Percentiles rank a stretch among this genome's conserved stretches.
Evolutionary conservation across 2,797 vertebrate species (phyloP).

Genomic region (Spinus pinus): DNA sequence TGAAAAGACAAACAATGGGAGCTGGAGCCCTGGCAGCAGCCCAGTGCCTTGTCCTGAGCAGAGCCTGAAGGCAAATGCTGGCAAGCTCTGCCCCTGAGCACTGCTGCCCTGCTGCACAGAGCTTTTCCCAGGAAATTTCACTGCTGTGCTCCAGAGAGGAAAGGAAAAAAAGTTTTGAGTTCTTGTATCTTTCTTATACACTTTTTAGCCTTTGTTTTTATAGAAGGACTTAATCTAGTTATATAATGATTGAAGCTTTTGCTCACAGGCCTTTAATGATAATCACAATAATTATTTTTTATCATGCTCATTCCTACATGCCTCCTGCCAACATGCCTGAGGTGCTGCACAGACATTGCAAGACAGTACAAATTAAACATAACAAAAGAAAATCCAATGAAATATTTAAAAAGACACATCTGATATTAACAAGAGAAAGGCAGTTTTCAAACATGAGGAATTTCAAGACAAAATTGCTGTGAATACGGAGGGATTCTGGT

Average conservation of each 20-base stretch:
- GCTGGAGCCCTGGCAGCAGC: not conserved
- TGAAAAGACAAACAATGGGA: not conserved
- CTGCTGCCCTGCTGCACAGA: not conserved
- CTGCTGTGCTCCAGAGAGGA: not conserved
- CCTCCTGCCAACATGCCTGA: not conserved
- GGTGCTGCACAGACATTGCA: not conserved
- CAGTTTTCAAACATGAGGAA: not conserved
- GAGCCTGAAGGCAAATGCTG: not conserved
- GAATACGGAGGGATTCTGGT: not conserved
- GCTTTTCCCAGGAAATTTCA: not conserved
- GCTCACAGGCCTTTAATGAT: slow-evolving; percentile 48
- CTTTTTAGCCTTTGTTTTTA: not conserved
- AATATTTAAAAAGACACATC: not conserved
- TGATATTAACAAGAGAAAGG: not conserved
- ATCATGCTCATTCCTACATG: slow-evolving; percentile 10
- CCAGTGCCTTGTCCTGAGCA: not conserved
- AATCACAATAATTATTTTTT: slow-evolving; percentile 23
- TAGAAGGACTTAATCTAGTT: slow-evolving; percentile 5
- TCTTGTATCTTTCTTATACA: not conserved
- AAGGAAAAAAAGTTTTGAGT: not conserved
- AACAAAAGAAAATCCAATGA: not conserved
- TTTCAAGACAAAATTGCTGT: not conserved
- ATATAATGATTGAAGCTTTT: slow-evolving; percentile 45
- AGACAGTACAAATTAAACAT: slow-evolving; percentile 1
- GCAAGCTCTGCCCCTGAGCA: not conserved